These are phyloP conservation scores for Brachionichthys hirsutus DNA, from an alignment of 2,113 vertebrate genomes.

Conservation along the genomic window DNA sequence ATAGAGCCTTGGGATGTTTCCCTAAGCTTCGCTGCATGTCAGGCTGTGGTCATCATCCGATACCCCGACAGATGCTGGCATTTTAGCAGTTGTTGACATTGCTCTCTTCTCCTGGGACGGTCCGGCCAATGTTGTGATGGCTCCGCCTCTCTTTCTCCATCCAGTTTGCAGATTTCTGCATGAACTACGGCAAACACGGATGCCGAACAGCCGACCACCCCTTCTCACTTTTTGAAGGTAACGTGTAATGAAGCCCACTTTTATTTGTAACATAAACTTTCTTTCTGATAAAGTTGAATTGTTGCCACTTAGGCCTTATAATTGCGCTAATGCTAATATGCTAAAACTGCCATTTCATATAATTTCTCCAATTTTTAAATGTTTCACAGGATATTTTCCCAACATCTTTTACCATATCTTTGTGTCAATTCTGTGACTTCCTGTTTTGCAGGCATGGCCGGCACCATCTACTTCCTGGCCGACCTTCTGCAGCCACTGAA, in stretches of 20 bases:
- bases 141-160: not conserved
- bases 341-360: no score
- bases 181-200: constrained; percentile 93
- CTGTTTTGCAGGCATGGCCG: constrained; percentile 89
- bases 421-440: not conserved
- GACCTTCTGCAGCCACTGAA: constrained; percentile 89
- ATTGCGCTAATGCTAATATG: no score
- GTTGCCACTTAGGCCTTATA: no score
- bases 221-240: constrained; percentile 99
- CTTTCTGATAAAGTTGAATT: no score
- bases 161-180: constrained; percentile 98
- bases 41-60: constrained; percentile 20
- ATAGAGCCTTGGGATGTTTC: constrained; percentile 28
- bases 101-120: constrained; percentile 10
- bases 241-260: not conserved
- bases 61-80: constrained; percentile 13
- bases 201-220: constrained; percentile 94
- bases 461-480: constrained; percentile 94
- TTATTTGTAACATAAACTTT: no score
- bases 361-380: no score
- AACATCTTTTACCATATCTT: not conserved
- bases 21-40: constrained; percentile 1
- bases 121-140: constrained; percentile 2
- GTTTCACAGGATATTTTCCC: no score
- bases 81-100: constrained; percentile 40